phyloP scores from a whole-genome alignment of 2,797 vertebrate species.

The Typhlichthys eigenmanni region DNA sequence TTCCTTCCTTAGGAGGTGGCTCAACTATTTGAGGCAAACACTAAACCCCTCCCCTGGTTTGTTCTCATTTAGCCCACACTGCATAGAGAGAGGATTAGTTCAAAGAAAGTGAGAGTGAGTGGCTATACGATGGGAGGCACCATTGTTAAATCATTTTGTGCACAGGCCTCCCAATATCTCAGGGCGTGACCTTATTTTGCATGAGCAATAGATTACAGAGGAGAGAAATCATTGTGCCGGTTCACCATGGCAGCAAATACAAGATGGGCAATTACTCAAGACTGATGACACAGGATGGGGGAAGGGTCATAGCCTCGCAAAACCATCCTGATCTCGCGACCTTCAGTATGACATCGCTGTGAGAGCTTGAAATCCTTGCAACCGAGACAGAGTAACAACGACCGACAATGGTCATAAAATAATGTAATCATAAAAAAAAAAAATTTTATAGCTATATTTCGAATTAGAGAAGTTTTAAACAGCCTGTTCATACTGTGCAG shows the following conservation, averaged over 20 bases:
- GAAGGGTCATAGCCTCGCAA: too few relatives aligned
- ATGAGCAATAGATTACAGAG: slow-evolving; percentile 23
- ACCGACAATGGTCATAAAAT: too few relatives aligned
- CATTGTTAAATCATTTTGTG: neutral
- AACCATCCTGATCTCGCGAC: too few relatives aligned
- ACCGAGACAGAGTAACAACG: too few relatives aligned
- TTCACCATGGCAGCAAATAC: neutral
- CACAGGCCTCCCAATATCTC: slow-evolving; percentile 27
- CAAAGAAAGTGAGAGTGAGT: slow-evolving; percentile 57
- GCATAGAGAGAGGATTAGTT: slow-evolving; percentile 64
- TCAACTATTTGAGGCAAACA: slow-evolving; percentile 30
- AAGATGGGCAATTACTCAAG: too few relatives aligned
- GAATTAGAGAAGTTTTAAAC: too few relatives aligned
- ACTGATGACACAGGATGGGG: too few relatives aligned
- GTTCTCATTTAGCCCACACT: slow-evolving; percentile 54
- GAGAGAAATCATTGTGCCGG: slow-evolving; percentile 43
- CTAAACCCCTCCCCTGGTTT: slow-evolving; percentile 22
- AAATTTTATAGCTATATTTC: too few relatives aligned
- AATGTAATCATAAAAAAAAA: too few relatives aligned
- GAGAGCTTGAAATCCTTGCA: too few relatives aligned
- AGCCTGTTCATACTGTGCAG: too few relatives aligned
- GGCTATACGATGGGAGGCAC: slow-evolving; percentile 36
- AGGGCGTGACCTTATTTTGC: slow-evolving; percentile 38
- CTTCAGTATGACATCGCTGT: too few relatives aligned
- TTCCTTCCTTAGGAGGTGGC: slow-evolving; percentile 33